Base-by-base conservation (phyloP, 2,113 vertebrate species). In the Phrynocephalus versicolor region DNA sequence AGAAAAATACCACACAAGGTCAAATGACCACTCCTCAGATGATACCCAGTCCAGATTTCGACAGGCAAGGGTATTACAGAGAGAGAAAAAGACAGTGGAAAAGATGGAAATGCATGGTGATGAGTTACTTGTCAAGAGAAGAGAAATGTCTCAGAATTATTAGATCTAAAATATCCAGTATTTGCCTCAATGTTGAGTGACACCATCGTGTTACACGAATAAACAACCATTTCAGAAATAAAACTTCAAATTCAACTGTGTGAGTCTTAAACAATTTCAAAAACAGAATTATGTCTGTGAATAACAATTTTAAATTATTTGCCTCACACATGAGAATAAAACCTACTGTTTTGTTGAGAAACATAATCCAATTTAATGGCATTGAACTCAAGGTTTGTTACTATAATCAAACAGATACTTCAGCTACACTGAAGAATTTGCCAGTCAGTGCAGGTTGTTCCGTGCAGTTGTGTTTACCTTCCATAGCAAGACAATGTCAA, bases 1-100 rank as follows among this genome's bases (percentile, higher is more conserved):
- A 87, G 70, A 41, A 85, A 86, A 81, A 77, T 37, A 89, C 84
- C 88, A 89, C 75, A 80, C 89, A 88, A 92, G 90, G 92, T 79
- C 89, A 92, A 83, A 72, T 0, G 4, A 83, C 88, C 89, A 86
- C 85, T 57, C 80, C 0, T 0, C 79, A 76, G 69, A 35, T 88
- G 81, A 71, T 84, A 85, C 76, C 79, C 0, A 0, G 0, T 0
- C 81, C 0, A 0, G 0, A 0, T 81, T 0, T 0, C 0, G 76
- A 23, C 86, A 83, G 25, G 81, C 21, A 84, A 79, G 3, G 27
- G 82, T 87, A 82, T 82, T 81, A 84, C 19, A 0, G 1, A 0
- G 1, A 74, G 72, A 78, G 58, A 65, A 74, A 90, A 79, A 0
- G 30, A 81, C 30, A 0, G 1, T 14, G 37, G 84, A 82, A 0